phyloP scores from a whole-genome alignment of 1,140 invertebrate species.

The Penaeus indicus region DNA sequence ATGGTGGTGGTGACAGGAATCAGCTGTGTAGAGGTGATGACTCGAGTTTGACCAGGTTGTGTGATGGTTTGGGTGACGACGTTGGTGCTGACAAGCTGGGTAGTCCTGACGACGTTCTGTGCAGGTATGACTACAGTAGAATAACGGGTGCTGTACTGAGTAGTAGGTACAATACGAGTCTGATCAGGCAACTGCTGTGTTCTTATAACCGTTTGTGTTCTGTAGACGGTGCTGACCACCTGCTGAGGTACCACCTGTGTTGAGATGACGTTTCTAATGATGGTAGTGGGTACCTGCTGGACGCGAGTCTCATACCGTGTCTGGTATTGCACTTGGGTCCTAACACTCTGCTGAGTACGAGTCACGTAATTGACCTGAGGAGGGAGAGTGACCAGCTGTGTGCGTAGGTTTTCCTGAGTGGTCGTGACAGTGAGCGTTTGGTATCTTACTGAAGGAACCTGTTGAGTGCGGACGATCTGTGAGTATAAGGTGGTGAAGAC shows the following conservation, averaged over 20 bases:
- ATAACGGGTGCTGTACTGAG: constrained; percentile 58
- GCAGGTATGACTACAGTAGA: constrained; percentile 43
- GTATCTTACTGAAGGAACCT: constrained; percentile 39
- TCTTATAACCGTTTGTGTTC: constrained; percentile 49
- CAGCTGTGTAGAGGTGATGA: too few species aligned
- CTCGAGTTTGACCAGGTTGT: too few species aligned
- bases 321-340: constrained; percentile 47
- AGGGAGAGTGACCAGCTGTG: constrained; percentile 46
- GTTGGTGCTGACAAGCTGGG: constrained; percentile 32
- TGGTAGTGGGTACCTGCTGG: constrained; percentile 53
- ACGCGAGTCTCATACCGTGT: constrained; percentile 45
- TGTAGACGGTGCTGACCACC: constrained; percentile 54
- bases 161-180: constrained; percentile 46
- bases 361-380: constrained; percentile 56
- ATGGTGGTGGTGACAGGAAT: too few species aligned
- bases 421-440: constrained; percentile 38
- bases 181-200: constrained; percentile 50
- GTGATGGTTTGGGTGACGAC: too few species aligned
- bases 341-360: constrained; percentile 34
- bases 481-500: constrained; percentile 56
- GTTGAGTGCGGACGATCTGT: constrained; percentile 34
- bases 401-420: constrained; percentile 44
- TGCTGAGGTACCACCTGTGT: constrained; percentile 59
- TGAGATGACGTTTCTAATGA: constrained; percentile 46
- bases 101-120: constrained; percentile 37